phyloP scores from a whole-genome alignment of 2,888 invertebrate species.

The Luperina nickerlii region DNA sequence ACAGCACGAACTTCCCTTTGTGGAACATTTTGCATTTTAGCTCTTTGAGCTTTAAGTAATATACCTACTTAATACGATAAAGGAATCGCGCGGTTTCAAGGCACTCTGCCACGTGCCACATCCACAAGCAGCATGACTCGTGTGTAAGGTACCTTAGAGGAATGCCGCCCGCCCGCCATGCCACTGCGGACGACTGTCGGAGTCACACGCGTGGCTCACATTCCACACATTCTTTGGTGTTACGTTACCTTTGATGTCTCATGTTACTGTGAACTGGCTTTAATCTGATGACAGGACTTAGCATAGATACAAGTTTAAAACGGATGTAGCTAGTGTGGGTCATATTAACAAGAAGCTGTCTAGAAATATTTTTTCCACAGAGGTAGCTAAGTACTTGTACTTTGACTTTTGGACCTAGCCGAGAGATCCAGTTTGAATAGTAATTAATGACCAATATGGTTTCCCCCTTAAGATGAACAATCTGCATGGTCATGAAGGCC shows the following conservation, averaged over 20 bases:
- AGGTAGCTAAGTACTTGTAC: neutral
- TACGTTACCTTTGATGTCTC: constrained; percentile 42
- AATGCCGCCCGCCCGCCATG: constrained; percentile 64
- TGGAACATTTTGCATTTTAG: neutral
- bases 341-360: constrained; percentile 37
- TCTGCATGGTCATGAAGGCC: neutral
- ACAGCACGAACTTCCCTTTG: neutral
- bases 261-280: constrained; percentile 30
- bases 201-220: constrained; percentile 53
- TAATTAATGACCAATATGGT: neutral
- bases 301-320: constrained; percentile 26
- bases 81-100: constrained; percentile 35
- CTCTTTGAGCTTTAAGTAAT: neutral
- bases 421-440: neutral
- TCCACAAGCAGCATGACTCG: constrained; percentile 19
- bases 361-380: constrained; percentile 4
- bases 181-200: constrained; percentile 61
- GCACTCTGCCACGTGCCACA: constrained; percentile 54
- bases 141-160: constrained; percentile 52
- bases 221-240: constrained; percentile 57
- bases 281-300: constrained; percentile 28
- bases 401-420: constrained; percentile 1
- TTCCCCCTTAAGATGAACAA: constrained; percentile 9
- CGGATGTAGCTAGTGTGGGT: constrained; percentile 38
- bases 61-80: constrained; percentile 20